Percentiles rank a stretch among this genome's conserved stretches.
phyloP scores from a whole-genome alignment of 2,888 invertebrate species.

The Hirtodrosophila alboralis region DNA sequence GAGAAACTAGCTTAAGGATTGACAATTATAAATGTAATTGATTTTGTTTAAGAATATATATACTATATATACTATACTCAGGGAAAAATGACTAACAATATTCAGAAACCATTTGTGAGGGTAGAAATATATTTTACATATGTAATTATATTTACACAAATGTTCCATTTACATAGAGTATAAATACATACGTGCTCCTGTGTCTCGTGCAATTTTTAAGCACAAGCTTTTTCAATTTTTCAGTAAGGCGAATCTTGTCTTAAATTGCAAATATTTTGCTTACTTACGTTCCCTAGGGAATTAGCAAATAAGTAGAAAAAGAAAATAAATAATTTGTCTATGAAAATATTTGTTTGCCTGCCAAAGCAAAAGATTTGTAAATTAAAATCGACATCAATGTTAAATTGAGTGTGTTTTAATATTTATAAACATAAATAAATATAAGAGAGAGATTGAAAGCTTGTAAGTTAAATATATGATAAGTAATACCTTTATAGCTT shows the following conservation, averaged over 20 bases:
- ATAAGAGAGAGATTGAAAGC: no score
- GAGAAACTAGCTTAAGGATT: no score
- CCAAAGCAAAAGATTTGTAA: slow-evolving; percentile 15
- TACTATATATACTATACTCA: no score
- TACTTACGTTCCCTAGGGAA: slow-evolving; percentile 1
- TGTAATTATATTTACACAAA: slow-evolving; percentile 17
- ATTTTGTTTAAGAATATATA: no score
- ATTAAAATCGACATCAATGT: slow-evolving; percentile 6
- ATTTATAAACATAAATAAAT: not conserved
- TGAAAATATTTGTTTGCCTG: slow-evolving; percentile 34
- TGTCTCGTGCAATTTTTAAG: slow-evolving; percentile 3
- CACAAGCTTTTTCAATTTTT: slow-evolving; percentile 4
- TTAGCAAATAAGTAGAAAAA: slow-evolving; percentile 22
- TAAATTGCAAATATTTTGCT: slow-evolving; percentile 2
- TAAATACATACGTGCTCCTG: slow-evolving; percentile 1
- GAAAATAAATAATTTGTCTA: slow-evolving; percentile 28
- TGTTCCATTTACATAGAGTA: no score
- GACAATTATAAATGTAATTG: no score
- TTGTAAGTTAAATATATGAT: no score
- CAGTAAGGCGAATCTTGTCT: slow-evolving; percentile 8
- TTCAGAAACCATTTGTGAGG: no score
- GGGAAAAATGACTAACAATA: no score
- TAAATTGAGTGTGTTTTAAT: not conserved
- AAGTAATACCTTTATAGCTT: no score
- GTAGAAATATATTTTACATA: not conserved